Evolutionary conservation across 2,113 vertebrate genomes (phyloP), one percentile per base, ranked within the genome.

Genomic region (Corapipo altera): DNA sequence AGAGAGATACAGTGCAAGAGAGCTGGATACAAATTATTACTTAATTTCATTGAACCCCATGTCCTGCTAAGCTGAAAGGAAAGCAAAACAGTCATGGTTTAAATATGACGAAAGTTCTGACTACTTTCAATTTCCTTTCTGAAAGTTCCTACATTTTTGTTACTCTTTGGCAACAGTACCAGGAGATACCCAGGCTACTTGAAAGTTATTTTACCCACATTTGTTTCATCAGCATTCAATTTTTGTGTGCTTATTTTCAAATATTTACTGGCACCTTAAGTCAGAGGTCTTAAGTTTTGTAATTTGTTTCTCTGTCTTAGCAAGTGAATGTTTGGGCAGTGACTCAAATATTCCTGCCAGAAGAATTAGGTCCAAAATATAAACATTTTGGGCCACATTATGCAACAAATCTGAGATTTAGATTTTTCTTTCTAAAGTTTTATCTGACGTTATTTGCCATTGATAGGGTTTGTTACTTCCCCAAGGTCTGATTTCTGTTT

Each of bases 271-370:
- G 7, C 9, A 65, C 26, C 6, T n/a, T 76, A 44, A 65, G 4
- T 55, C 33, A 67, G 23, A 78, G 4, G 10, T 73, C 67, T 77
- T 71, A 32, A 54, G 12, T 28, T 94, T 69, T 6, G 1, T 70
- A 66, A 70, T 64, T 64, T 78, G 5, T 2, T 81, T 74, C 43
- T 44, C 26, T 74, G 37, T 62, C 37, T 58, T 58, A 70, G 15
- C 24, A 67, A 81, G 26, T 46, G 35, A 84, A 35, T 0, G 1
- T 11, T 46, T 3, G 8, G 9, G 18, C 55, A 35, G 16, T 0
- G 1, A 94, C 65, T 70, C 24, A 80, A 30, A 74, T 43, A 46
- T 35, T 77, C 43, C 22, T 43, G 12, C 22, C 17, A 43, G 37
- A 92, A 93, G 13, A n/a, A 83, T 30, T 27, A 88, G 22, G 11